These are phyloP conservation scores for Patiria miniata DNA, from an alignment of 35 echinoderm and acorn worm genomes.

Conservation along the genomic window DNA sequence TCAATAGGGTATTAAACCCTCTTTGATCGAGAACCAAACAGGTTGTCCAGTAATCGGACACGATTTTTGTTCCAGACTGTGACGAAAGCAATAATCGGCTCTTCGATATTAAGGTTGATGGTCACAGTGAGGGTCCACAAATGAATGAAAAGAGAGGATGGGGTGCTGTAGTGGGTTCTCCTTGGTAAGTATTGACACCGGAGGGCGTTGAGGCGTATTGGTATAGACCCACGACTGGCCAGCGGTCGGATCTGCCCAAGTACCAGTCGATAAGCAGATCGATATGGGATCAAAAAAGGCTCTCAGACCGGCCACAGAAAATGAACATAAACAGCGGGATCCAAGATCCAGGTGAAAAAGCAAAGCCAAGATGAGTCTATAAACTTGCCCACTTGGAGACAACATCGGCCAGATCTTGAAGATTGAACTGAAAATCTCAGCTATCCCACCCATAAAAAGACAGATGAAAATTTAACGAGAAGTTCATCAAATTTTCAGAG, in stretches of 20 bases:
- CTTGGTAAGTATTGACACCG: background rate
- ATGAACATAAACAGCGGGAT: background rate
- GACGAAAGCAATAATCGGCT: too few species aligned
- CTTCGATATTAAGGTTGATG: too few species aligned
- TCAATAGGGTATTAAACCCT: too few species aligned
- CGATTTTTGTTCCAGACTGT: too few species aligned
- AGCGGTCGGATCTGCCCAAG: background rate
- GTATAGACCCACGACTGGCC: background rate
- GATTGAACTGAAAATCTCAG: background rate
- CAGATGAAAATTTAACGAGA: background rate
- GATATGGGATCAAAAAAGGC: background rate
- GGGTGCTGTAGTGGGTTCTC: background rate
- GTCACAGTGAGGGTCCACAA: too few species aligned
- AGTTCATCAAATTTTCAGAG: conserved; percentile 12
- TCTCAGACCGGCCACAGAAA: background rate
- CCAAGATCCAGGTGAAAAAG: too few species aligned
- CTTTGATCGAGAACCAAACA: too few species aligned
- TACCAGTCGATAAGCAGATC: conserved; percentile 4
- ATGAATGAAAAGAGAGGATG: background rate
- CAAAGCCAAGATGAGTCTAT: too few species aligned
- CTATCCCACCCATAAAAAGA: background rate
- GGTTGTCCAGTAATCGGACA: too few species aligned
- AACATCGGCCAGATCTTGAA: too few species aligned
- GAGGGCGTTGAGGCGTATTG: background rate
- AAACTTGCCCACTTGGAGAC: too few species aligned